These are phyloP conservation scores for Sminthurides aquaticus DNA, from an alignment of 2,888 invertebrate species.

Conservation along the genomic window DNA sequence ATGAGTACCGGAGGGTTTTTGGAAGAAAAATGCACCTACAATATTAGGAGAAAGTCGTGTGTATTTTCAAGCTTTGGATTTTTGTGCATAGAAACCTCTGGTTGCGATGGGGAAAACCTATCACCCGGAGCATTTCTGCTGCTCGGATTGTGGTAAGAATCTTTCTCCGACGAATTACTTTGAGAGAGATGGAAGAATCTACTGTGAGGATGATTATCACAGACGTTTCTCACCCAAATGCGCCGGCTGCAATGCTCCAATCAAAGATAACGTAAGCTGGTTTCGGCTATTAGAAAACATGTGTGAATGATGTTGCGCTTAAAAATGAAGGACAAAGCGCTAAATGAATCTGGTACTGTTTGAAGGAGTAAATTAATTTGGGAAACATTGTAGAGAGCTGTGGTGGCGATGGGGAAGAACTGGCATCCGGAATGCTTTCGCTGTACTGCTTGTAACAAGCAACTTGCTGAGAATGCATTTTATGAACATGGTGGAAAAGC, in stretches of 20 bases:
- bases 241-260: conserved; percentile 23
- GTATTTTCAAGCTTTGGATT: conserved; percentile 4
- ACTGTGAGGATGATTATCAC: conserved; percentile 33
- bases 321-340: too few species aligned
- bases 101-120: conserved; percentile 28
- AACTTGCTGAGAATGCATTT: conserved; percentile 25
- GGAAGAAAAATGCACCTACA: too few species aligned
- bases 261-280: conserved; percentile 18
- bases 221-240: conserved; percentile 29
- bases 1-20: too few species aligned
- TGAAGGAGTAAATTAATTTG: background rate
- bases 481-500: conserved; percentile 24
- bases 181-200: conserved; percentile 35
- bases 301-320: too few species aligned
- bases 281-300: background rate
- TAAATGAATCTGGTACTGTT: background rate
- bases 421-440: conserved; percentile 26
- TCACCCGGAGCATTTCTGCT: conserved; percentile 37
- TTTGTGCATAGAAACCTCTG: conserved; percentile 15
- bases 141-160: conserved; percentile 19
- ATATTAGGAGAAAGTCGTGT: too few species aligned
- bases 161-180: conserved; percentile 31
- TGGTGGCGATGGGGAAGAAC: conserved; percentile 28
- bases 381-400: conserved; percentile 18
- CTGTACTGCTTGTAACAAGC: conserved; percentile 27